A percentile compares a stretch with the other conserved stretches of the same genome.
phyloP scores from a whole-genome alignment of 1,140 invertebrate species.

The Pseudomyrmex pallidus region DNA sequence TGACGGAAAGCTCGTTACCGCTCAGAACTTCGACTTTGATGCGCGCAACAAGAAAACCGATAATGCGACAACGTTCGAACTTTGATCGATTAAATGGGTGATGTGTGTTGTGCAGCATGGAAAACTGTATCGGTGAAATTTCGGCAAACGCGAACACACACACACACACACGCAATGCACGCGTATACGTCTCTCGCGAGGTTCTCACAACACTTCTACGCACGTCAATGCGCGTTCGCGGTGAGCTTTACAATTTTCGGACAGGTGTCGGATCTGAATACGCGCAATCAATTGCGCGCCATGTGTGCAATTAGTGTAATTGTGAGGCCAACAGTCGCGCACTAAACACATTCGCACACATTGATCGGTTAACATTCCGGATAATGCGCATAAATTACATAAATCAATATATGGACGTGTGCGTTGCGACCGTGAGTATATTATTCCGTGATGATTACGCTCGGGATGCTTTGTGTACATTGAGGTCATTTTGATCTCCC shows the following conservation, averaged over 20 bases:
- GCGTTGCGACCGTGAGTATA: neutral
- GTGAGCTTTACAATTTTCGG: neutral
- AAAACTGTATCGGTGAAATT: conserved; percentile 8
- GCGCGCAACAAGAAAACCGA: conserved; percentile 23
- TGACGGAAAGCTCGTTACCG: conserved; percentile 46
- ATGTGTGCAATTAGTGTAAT: conserved; percentile 44
- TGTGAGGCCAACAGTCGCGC: conserved; percentile 49
- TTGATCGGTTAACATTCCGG: conserved; percentile 23
- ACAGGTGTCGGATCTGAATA: conserved; percentile 54
- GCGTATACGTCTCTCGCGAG: neutral
- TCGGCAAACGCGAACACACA: conserved; percentile 12
- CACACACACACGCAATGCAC: neutral
- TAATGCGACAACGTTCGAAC: conserved; percentile 3
- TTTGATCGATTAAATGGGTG: neutral
- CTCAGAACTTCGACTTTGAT: neutral
- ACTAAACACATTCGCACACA: conserved; percentile 10
- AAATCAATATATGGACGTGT: conserved; percentile 42
- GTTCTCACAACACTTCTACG: too few species aligned
- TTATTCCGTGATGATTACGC: neutral
- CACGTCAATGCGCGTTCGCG: neutral
- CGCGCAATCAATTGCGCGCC: conserved; percentile 35
- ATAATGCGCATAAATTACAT: conserved; percentile 37
- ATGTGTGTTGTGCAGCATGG: too few species aligned
- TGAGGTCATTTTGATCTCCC: neutral
- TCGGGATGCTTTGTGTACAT: neutral